Base-by-base conservation (phyloP, 2,113 vertebrate species). In the Turdus rufiventris region DNA sequence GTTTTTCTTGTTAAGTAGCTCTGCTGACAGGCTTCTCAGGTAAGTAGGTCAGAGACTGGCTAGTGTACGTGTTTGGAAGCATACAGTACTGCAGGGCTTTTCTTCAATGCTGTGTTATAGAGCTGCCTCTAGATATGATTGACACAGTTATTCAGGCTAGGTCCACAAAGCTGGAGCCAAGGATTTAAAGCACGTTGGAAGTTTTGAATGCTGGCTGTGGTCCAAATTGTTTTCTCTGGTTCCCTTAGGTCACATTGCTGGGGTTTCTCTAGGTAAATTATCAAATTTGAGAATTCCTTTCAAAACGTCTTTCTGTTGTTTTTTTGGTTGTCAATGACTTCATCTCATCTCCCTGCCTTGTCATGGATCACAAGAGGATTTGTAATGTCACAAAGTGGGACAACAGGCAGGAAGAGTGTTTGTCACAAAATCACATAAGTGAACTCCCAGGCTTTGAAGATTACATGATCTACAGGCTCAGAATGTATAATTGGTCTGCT, bases 61-160 rank as follows among this genome's bases (percentile, higher is more conserved):
- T 88, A 93, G 91, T n/a, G 88, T 96, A 97, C 89, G 83, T 97
- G 96, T 96, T 95, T 28, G 42, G 60, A 89, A 74, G 95, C 96
- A 93, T 95, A 94, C 57, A 87, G 91, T 38, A 73, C 88, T 94
- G 95, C 85, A 4, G 77, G 56, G 57, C 36, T 77, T 87, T 68
- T 78, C 74, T 70, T 92, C 34, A 43, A 4, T 18, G 0, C 18
- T 79, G 61, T 1, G 0, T 85, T 89, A n/a, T 66, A 75, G 38
- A 84, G 36, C 79, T 85, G 85, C 79, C 77, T 51, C 75, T 71
- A 66, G 72, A 65, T 57, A 24, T 17, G 45, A 47, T 65, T 88
- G 62, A 50, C 90, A 56, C 26, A 56, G 28, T 83, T 74, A 40
- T 50, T 88, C 74, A 61, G 29, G 23, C 60, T 93, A 0, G 0